These are phyloP conservation scores for Procambarus clarkii DNA, from an alignment of 1,140 invertebrate genomes.

Conservation along the genomic window DNA sequence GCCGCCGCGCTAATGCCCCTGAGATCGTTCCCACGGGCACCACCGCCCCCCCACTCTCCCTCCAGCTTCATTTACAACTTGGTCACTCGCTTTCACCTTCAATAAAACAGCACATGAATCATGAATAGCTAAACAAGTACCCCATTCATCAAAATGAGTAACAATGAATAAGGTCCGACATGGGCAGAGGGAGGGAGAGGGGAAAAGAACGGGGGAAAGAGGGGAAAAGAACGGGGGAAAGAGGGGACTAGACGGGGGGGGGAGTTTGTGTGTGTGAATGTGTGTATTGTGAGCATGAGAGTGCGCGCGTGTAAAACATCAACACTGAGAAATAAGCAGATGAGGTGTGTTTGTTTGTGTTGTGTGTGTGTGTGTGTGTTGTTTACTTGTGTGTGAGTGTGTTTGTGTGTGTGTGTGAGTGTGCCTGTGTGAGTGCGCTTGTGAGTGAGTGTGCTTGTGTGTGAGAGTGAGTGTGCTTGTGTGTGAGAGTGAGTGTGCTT, in stretches of 20 bases:
- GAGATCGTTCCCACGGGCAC: slow-evolving; percentile 52
- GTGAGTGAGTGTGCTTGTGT: not conserved
- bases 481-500: not conserved
- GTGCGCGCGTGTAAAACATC: not conserved
- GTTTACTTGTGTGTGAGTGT: not conserved
- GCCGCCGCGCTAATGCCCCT: slow-evolving; percentile 28
- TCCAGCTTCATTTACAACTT: not conserved
- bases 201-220: not conserved
- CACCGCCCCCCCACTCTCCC: not conserved
- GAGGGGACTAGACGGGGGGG: not conserved
- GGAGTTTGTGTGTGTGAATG: not conserved
- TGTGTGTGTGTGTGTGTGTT: too few relatives aligned
- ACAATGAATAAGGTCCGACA: slow-evolving; percentile 42
- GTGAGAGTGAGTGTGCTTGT: not conserved
- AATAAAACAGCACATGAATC: slow-evolving; percentile 31
- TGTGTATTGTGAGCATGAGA: not conserved
- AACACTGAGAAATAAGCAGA: too few relatives aligned
- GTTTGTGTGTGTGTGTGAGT: not conserved
- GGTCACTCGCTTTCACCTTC: slow-evolving; percentile 4
- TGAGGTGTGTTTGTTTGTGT: too few relatives aligned
- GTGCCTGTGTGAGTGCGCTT: not conserved
- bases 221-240: not conserved
- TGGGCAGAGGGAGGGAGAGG: not conserved
- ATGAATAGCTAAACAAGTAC: slow-evolving; percentile 45
- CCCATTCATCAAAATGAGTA: slow-evolving; percentile 23